Evolutionary conservation across 2,888 invertebrate genomes (phyloP).

Genomic region (Tubulanus polymorphus): DNA sequence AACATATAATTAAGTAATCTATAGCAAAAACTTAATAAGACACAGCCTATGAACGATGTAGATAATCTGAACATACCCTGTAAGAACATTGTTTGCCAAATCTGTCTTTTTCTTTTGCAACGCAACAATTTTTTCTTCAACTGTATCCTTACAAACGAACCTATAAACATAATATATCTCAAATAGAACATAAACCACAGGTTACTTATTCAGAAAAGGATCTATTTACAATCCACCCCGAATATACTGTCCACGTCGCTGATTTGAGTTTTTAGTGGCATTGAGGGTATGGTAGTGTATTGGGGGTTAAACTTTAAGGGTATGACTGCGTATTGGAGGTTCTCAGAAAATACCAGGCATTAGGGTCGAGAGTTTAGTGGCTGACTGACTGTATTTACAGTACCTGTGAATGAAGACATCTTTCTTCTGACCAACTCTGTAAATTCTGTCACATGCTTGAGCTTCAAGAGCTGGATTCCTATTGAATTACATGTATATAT

Average conservation of each 20-base stretch:
- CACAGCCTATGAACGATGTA: neutral
- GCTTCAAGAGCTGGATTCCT: conserved; percentile 88
- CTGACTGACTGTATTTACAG: too few relatives aligned
- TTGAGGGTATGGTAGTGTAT: too few relatives aligned
- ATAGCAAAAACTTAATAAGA: too few relatives aligned
- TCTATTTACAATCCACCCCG: too few relatives aligned
- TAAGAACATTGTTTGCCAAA: conserved; percentile 73
- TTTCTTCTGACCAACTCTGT: conserved; percentile 82
- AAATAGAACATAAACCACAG: neutral
- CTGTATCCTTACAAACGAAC: conserved; percentile 78
- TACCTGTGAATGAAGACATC: conserved; percentile 79
- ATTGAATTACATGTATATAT: too few relatives aligned
- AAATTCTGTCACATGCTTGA: conserved; percentile 91
- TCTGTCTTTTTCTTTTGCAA: conserved; percentile 77
- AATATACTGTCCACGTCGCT: too few relatives aligned
- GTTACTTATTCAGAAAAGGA: neutral
- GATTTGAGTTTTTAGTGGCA: too few relatives aligned
- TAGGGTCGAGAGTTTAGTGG: too few relatives aligned
- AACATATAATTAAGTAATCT: too few relatives aligned
- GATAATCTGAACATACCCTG: conserved; percentile 62
- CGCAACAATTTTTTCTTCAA: conserved; percentile 78
- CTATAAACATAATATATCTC: conserved; percentile 54
- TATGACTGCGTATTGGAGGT: too few relatives aligned
- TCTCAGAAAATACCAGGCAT: too few relatives aligned
- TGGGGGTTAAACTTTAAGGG: too few relatives aligned